Conservation (phyloP, 2,797 vertebrate genomes). For the Myoxocephalus aenaeus region DNA sequence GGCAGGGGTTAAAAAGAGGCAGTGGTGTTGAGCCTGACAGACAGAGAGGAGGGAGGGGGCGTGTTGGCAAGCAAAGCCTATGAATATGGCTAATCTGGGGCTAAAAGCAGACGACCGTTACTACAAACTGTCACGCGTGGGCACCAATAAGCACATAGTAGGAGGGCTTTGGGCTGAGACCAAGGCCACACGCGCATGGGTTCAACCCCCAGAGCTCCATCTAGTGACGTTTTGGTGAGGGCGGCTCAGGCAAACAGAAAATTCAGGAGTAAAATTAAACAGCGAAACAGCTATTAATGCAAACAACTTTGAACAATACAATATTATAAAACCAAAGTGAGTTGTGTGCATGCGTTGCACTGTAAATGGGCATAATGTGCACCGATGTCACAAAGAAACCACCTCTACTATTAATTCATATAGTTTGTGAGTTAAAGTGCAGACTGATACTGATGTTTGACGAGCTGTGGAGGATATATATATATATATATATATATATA, state of each 20-base stretch:
- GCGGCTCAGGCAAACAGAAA: not conserved
- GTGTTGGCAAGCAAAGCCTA: constrained; percentile 54
- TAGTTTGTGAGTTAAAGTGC: not conserved
- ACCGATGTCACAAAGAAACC: not conserved
- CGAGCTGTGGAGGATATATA: not conserved
- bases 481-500: too few species aligned
- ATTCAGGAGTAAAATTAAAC: not conserved
- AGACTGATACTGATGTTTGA: not conserved
- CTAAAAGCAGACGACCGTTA: constrained; percentile 44
- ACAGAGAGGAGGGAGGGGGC: constrained; percentile 33
- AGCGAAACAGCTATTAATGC: not conserved
- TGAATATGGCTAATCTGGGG: constrained; percentile 65
- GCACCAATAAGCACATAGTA: constrained; percentile 35
- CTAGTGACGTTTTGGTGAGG: not conserved
- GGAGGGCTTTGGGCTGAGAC: constrained; percentile 18
- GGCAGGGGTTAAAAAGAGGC: constrained; percentile 70
- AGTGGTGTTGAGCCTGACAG: constrained; percentile 20
- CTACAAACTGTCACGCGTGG: constrained; percentile 45
- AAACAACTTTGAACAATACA: not conserved
- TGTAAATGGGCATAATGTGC: not conserved
- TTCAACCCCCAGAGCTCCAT: not conserved
- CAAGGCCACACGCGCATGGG: not conserved
- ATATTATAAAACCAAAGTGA: not conserved
- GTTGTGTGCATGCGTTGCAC: not conserved
- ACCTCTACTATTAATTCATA: not conserved